Evolutionary conservation across 1,140 invertebrate genomes (phyloP).

Genomic region (Drosophila bifasciata): DNA sequence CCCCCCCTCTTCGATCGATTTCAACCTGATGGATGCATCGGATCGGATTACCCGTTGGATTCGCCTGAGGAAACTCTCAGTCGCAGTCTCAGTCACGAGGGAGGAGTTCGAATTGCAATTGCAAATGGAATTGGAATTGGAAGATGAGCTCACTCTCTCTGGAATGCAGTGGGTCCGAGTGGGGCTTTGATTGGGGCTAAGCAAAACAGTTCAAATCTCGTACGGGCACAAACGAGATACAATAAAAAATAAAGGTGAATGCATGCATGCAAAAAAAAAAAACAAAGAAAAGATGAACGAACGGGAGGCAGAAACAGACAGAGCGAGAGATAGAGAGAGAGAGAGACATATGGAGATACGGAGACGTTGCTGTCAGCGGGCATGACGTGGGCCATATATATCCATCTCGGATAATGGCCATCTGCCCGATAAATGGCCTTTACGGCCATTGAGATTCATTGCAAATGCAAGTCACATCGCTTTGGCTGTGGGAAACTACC

Average conservation of each 20-base stretch:
- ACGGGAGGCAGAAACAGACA: conserved; percentile 14
- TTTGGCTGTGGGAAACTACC: conserved; percentile 41
- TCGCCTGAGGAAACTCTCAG: conserved; percentile 47
- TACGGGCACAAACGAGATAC: neutral
- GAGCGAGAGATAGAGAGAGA: too few species aligned
- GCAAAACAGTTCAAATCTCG: conserved; percentile 4
- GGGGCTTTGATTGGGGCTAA: conserved; percentile 16
- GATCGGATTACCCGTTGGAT: conserved; percentile 41
- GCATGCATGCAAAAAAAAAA: conserved; percentile 19
- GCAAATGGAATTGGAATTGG: too few species aligned
- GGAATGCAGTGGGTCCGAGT: conserved; percentile 24
- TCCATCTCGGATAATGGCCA: conserved; percentile 20
- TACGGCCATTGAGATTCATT: conserved; percentile 42
- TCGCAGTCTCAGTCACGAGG: neutral
- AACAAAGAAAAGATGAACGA: conserved; percentile 21
- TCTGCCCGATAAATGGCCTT: conserved; percentile 19
- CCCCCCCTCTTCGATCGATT: conserved; percentile 29
- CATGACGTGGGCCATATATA: conserved; percentile 32
- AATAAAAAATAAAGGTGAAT: conserved; percentile 33
- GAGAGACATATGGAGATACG: too few species aligned
- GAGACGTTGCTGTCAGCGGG: neutral
- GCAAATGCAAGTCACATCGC: conserved; percentile 44
- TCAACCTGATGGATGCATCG: neutral
- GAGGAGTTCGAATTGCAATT: neutral
- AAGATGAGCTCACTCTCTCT: conserved; percentile 20